These are phyloP conservation scores for Neuroscelio doddi DNA, from an alignment of 2,888 invertebrate genomes.

Conservation along the genomic window DNA sequence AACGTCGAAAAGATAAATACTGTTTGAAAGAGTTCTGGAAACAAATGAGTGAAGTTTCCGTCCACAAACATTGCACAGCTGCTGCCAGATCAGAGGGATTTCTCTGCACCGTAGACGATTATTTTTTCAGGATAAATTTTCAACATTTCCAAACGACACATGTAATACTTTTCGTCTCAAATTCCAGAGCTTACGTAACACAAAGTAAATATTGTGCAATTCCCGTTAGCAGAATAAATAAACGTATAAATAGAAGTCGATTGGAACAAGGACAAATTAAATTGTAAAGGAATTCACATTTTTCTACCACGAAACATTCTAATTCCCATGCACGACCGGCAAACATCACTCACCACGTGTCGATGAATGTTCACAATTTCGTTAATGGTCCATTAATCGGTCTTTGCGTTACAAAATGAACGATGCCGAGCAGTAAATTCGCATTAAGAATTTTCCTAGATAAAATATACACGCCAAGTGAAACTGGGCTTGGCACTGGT, in stretches of 20 bases:
- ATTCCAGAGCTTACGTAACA: too few species aligned
- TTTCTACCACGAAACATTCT: too few species aligned
- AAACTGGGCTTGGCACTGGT: constrained; percentile 7
- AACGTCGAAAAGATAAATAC: constrained; percentile 27
- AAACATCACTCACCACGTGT: too few species aligned
- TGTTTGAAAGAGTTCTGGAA: constrained; percentile 13
- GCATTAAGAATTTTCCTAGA: constrained; percentile 5
- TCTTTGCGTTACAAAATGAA: constrained; percentile 1
- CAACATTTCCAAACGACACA: too few species aligned
- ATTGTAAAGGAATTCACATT: too few species aligned
- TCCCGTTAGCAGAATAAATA: too few species aligned
- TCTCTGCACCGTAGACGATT: constrained; percentile 28
- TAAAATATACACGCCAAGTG: constrained; percentile 5
- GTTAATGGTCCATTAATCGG: constrained; percentile 4
- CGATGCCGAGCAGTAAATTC: constrained; percentile 6
- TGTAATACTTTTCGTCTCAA: too few species aligned
- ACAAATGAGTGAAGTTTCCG: constrained; percentile 22
- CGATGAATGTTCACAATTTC: constrained; percentile 6
- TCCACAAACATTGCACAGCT: constrained; percentile 26
- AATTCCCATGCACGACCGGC: too few species aligned
- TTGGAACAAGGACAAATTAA: too few species aligned
- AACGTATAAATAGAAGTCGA: too few species aligned
- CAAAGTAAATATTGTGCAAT: too few species aligned
- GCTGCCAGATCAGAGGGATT: constrained; percentile 22
- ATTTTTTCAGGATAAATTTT: constrained; percentile 32